Conservation (phyloP, 1,140 invertebrate genomes). For the Homalodisca vitripennis region DNA sequence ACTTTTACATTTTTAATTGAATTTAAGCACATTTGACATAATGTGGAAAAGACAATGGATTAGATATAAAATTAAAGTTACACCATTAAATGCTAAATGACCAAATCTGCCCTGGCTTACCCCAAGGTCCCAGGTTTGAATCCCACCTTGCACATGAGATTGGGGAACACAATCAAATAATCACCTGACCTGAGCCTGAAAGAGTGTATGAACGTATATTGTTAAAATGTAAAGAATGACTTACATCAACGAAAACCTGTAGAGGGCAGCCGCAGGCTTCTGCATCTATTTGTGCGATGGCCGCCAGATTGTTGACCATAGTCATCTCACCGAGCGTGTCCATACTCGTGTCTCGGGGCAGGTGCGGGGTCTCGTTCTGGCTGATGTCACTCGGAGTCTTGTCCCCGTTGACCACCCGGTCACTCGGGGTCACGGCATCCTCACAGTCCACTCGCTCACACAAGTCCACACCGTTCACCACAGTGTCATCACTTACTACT, state of each 20-base stretch:
- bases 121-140: too few relatives aligned
- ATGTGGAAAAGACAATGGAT: too few relatives aligned
- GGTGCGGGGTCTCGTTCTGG: slow-evolving; percentile 35
- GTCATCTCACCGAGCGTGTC: slow-evolving; percentile 59
- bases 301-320: slow-evolving; percentile 51
- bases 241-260: slow-evolving; percentile 80
- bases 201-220: too few relatives aligned
- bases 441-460: slow-evolving; percentile 12
- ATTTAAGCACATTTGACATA: too few relatives aligned
- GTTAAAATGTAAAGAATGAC: too few relatives aligned
- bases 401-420: background rate
- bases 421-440: background rate
- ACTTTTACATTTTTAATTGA: too few relatives aligned
- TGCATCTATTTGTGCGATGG: slow-evolving; percentile 49
- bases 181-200: too few relatives aligned
- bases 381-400: background rate
- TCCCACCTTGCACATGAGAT: too few relatives aligned
- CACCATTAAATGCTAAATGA: too few relatives aligned
- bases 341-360: slow-evolving; percentile 60
- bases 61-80: too few relatives aligned
- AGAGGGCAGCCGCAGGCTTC: slow-evolving; percentile 81
- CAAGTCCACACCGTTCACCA: background rate
- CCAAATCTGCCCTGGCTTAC: too few relatives aligned
- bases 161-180: too few relatives aligned
- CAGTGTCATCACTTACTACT: background rate